These are phyloP conservation scores for Cirrhinus mrigala DNA, from an alignment of 2,797 vertebrate species.

Conservation along the genomic window DNA sequence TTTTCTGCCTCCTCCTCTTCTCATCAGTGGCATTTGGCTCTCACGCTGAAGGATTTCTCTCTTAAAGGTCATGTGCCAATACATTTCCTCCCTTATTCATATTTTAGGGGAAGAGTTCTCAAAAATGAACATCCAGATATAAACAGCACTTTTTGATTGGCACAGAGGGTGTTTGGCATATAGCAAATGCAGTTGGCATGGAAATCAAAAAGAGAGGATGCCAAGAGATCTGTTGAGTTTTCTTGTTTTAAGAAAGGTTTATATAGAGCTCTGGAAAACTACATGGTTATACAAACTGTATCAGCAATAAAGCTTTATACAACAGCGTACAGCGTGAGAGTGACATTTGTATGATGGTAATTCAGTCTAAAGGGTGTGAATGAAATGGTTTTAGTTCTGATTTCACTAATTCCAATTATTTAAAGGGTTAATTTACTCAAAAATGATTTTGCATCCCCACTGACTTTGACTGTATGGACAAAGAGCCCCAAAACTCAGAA, in stretches of 20 bases:
- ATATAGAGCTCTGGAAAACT: not conserved
- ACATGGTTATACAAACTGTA: not conserved
- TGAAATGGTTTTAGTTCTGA: conserved; percentile 66
- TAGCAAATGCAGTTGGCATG: conserved; percentile 67
- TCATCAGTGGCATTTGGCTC: conserved; percentile 23
- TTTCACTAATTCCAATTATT: not conserved
- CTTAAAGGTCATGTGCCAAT: conserved; percentile 58
- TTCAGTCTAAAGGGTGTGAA: conserved; percentile 68
- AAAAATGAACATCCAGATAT: conserved; percentile 62
- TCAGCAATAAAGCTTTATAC: not conserved
- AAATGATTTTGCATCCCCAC: not conserved
- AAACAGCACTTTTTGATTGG: conserved; percentile 66
- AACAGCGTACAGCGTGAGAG: not conserved
- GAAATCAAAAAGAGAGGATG: conserved; percentile 61
- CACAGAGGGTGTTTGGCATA: conserved; percentile 67
- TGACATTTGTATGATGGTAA: conserved; percentile 74
- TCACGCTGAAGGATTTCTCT: conserved; percentile 35
- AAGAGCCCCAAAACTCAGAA: not conserved
- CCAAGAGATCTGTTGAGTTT: not conserved
- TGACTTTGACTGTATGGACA: not conserved
- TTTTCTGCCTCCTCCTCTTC: conserved; percentile 6
- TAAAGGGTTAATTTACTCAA: not conserved
- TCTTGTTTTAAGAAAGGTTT: not conserved
- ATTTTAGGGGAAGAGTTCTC: conserved; percentile 44
- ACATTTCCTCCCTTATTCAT: conserved; percentile 57